Percentiles rank a stretch among this genome's conserved stretches.
phyloP scores from a whole-genome alignment of 2,888 invertebrate genomes.

The Ochropleura plecta region DNA sequence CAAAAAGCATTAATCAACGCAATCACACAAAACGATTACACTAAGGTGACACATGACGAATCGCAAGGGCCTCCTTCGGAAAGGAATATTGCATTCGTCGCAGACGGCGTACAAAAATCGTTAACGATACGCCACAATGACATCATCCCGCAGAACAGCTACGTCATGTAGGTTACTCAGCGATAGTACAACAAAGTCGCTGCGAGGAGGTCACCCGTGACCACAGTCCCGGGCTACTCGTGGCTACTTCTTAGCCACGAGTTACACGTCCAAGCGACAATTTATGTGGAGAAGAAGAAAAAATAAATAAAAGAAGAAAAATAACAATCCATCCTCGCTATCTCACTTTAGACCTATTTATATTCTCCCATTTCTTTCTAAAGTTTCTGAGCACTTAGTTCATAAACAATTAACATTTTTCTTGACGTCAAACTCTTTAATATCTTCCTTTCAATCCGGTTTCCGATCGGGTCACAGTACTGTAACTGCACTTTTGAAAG shows the following conservation, averaged over 20 bases:
- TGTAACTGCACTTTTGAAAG: too few relatives aligned
- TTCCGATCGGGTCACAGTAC: too few relatives aligned
- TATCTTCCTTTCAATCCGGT: too few relatives aligned
- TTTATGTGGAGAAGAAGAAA: background rate
- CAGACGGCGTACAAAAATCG: slow-evolving; percentile 20
- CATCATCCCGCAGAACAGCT: slow-evolving; percentile 7
- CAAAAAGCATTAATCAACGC: background rate
- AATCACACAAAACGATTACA: background rate
- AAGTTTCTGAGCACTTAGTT: too few relatives aligned
- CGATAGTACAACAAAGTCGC: slow-evolving; percentile 10
- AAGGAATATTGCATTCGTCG: slow-evolving; percentile 14
- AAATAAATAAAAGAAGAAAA: too few relatives aligned
- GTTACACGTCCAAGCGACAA: background rate
- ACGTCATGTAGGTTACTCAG: slow-evolving; percentile 37
- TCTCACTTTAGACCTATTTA: too few relatives aligned
- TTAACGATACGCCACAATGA: slow-evolving; percentile 25
- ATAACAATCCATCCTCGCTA: too few relatives aligned
- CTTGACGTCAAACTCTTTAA: too few relatives aligned
- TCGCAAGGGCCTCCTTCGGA: background rate
- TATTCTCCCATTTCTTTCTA: too few relatives aligned
- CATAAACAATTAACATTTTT: too few relatives aligned
- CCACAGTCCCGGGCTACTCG: too few relatives aligned
- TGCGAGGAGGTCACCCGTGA: slow-evolving; percentile 4
- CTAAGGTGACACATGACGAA: background rate
- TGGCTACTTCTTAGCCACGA: background rate